Evolutionary conservation across 92 coral and sea anemone species (phyloP).

Genomic region (Epizoanthus fatuus): DNA sequence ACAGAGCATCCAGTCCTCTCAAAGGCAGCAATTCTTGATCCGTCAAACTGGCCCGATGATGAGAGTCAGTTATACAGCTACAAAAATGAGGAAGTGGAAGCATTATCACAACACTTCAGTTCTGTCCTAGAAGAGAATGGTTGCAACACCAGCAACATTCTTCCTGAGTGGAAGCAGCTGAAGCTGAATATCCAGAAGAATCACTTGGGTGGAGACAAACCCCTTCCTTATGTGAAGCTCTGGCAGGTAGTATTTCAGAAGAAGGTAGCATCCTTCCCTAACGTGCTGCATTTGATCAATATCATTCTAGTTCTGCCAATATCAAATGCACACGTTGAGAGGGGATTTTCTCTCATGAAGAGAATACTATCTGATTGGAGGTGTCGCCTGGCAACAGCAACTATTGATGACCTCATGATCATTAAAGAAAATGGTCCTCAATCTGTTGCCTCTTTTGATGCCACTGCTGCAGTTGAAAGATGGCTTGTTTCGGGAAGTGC

Average conservation of each 20-base stretch:
- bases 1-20: too few relatives aligned
- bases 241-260: constrained; percentile 39
- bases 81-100: neutral
- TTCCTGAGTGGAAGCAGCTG: constrained; percentile 53
- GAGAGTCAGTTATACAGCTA: too few relatives aligned
- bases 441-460: neutral
- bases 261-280: constrained; percentile 17
- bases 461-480: neutral
- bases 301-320: constrained; percentile 20
- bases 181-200: constrained; percentile 31
- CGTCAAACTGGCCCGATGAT: too few relatives aligned
- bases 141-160: constrained; percentile 56
- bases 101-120: constrained; percentile 62
- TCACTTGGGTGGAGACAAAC: constrained; percentile 4
- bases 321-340: constrained; percentile 30
- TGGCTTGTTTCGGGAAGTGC: neutral
- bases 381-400: neutral
- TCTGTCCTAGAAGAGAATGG: constrained; percentile 75
- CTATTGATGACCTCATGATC: constrained; percentile 20
- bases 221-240: constrained; percentile 26
- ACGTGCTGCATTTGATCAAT: constrained; percentile 36
- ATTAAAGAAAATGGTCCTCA: constrained; percentile 8
- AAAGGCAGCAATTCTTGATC: too few relatives aligned
- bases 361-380: constrained; percentile 18
- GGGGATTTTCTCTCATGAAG: constrained; percentile 19